These are phyloP conservation scores for Pelusios castaneus DNA, from an alignment of 2,113 vertebrate genomes.

Conservation along the genomic window DNA sequence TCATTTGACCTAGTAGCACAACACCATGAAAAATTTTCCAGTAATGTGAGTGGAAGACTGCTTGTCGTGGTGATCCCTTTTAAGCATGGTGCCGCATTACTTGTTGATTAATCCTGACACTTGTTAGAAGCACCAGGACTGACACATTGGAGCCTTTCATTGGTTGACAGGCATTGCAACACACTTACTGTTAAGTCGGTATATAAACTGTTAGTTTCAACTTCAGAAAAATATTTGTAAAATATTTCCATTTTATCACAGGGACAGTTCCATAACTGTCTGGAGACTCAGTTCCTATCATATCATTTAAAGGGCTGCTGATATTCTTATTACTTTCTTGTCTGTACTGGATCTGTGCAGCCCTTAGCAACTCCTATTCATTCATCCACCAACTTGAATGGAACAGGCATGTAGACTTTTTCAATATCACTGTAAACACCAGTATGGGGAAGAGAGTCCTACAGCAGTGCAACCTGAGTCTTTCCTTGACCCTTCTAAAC, in stretches of 20 bases:
- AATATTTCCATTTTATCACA: not conserved
- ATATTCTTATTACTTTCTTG: not conserved
- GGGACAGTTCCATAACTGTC: not conserved
- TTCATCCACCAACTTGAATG: not conserved
- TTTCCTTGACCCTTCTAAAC: not conserved
- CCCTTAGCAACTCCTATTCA: not conserved
- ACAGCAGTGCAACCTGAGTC: not conserved
- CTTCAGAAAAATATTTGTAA: not conserved
- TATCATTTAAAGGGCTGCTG: not conserved
- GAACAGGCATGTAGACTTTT: not conserved
- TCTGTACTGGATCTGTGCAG: not conserved
- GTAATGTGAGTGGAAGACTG: not conserved
- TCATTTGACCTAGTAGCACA: not conserved
- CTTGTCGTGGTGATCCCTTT: not conserved
- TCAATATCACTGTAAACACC: not conserved
- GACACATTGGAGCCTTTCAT: not conserved
- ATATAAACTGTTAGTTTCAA: not conserved
- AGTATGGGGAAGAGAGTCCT: not conserved
- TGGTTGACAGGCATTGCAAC: not conserved
- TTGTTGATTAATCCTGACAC: not conserved
- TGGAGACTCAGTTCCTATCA: not conserved
- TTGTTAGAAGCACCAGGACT: not conserved
- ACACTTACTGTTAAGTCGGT: not conserved
- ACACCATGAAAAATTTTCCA: not conserved
- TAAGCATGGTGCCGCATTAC: slow-evolving; percentile 3